phyloP scores from a whole-genome alignment of 1,140 invertebrate genomes.

The Leptoteleia sp. region DNA sequence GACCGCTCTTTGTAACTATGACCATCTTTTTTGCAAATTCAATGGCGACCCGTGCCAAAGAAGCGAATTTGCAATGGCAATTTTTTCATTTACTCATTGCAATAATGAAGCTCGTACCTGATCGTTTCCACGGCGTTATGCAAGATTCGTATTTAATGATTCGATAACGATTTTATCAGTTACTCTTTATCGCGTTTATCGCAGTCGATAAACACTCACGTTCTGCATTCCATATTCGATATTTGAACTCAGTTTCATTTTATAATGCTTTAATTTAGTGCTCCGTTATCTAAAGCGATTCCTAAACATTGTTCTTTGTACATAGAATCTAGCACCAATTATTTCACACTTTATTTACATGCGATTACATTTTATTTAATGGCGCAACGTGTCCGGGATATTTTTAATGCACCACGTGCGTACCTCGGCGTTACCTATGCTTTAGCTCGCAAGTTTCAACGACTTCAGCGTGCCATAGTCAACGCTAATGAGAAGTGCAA shows the following conservation, averaged over 20 bases:
- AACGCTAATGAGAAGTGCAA: constrained; percentile 48
- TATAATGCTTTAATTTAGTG: neutral
- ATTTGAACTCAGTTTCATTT: constrained; percentile 13
- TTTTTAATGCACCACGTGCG: constrained; percentile 11
- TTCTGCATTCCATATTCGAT: constrained; percentile 3
- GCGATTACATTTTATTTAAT: constrained; percentile 3
- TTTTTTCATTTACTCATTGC: constrained; percentile 20
- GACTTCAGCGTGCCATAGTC: constrained; percentile 32
- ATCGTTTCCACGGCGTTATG: constrained; percentile 10
- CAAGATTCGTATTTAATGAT: constrained; percentile 29
- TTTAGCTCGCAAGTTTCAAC: constrained; percentile 22
- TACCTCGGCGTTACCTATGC: too few species aligned
- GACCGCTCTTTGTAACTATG: neutral
- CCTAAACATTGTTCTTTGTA: neutral
- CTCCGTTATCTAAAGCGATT: constrained; percentile 7
- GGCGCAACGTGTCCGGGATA: neutral
- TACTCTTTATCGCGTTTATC: constrained; percentile 25
- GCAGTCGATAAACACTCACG: constrained; percentile 24
- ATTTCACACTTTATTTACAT: neutral
- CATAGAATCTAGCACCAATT: neutral
- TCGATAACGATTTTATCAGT: constrained; percentile 24
- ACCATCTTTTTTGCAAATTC: neutral
- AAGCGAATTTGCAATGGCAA: constrained; percentile 1
- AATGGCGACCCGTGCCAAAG: too few species aligned
- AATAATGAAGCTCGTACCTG: constrained; percentile 19